Conservation (phyloP, 2,797 vertebrate genomes). For the Atherinosoma microstoma region DNA sequence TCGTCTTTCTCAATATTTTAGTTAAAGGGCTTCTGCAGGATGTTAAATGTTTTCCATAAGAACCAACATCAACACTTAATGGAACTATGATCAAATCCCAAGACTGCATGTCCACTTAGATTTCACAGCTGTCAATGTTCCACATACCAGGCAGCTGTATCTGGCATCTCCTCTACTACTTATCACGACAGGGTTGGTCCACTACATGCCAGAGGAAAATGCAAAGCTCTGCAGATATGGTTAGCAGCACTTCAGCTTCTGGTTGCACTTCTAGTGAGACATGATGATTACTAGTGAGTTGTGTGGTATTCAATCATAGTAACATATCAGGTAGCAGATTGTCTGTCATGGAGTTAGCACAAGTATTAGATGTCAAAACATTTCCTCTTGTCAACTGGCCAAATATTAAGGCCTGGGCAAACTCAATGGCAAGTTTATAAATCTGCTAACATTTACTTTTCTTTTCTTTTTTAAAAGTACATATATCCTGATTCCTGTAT, state of each 20-base stretch:
- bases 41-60: conserved; percentile 43
- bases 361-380: conserved; percentile 15
- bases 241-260: conserved; percentile 38
- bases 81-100: conserved; percentile 69
- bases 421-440: conserved; percentile 4
- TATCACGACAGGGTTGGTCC: conserved; percentile 55
- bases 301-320: conserved; percentile 11
- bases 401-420: not conserved
- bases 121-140: conserved; percentile 79
- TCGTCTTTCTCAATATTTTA: conserved; percentile 52
- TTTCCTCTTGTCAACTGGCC: conserved; percentile 16
- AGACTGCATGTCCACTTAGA: conserved; percentile 65
- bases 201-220: conserved; percentile 49
- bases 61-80: conserved; percentile 39
- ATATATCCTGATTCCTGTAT: no score
- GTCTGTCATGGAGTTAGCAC: not conserved
- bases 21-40: conserved; percentile 12
- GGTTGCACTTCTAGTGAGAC: conserved; percentile 20
- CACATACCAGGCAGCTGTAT: conserved; percentile 74
- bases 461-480: no score
- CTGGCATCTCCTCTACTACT: conserved; percentile 50
- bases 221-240: conserved; percentile 40
- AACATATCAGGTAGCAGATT: conserved; percentile 16
- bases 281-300: conserved; percentile 25
- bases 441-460: not conserved